Evolutionary conservation across 2,888 invertebrate species (phyloP).

Genomic region (Anoplius nigerrimus): DNA sequence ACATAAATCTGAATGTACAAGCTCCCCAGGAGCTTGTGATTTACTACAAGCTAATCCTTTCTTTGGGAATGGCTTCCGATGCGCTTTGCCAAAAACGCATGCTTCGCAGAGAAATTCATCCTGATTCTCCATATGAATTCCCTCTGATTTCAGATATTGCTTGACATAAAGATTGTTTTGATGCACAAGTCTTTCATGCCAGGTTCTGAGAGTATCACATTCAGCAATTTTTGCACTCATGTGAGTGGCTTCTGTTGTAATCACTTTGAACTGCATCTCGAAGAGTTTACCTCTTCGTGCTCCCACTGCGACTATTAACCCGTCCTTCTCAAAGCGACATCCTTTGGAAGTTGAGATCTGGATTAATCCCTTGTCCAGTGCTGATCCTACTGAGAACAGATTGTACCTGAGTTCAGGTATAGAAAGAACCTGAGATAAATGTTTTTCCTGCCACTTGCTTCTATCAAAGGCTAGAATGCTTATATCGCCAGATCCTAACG

Average conservation of each 20-base stretch:
- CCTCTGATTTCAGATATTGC: conserved; percentile 23
- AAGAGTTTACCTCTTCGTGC: conserved; percentile 32
- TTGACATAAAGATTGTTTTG: conserved; percentile 32
- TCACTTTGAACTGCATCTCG: conserved; percentile 29
- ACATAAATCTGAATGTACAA: conserved; percentile 33
- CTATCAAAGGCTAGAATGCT: too few relatives aligned
- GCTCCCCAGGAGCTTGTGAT: conserved; percentile 23
- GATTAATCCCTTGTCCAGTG: conserved; percentile 25
- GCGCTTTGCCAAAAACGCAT: conserved; percentile 33
- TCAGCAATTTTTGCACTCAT: conserved; percentile 20
- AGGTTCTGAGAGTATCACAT: background rate
- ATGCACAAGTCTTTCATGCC: conserved; percentile 40
- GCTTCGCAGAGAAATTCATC: conserved; percentile 35
- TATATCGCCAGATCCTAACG: too few relatives aligned
- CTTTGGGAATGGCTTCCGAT: conserved; percentile 32
- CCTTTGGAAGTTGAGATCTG: conserved; percentile 29
- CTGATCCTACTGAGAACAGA: too few relatives aligned
- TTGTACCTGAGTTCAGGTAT: too few relatives aligned
- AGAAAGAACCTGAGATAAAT: too few relatives aligned
- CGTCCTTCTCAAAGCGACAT: conserved; percentile 30
- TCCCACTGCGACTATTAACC: conserved; percentile 32
- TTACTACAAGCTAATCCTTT: conserved; percentile 17
- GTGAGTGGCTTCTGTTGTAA: background rate
- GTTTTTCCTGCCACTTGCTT: too few relatives aligned
- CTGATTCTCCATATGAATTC: conserved; percentile 19